These are phyloP conservation scores for Dasypolia templi DNA, from an alignment of 2,888 invertebrate species.

Conservation along the genomic window DNA sequence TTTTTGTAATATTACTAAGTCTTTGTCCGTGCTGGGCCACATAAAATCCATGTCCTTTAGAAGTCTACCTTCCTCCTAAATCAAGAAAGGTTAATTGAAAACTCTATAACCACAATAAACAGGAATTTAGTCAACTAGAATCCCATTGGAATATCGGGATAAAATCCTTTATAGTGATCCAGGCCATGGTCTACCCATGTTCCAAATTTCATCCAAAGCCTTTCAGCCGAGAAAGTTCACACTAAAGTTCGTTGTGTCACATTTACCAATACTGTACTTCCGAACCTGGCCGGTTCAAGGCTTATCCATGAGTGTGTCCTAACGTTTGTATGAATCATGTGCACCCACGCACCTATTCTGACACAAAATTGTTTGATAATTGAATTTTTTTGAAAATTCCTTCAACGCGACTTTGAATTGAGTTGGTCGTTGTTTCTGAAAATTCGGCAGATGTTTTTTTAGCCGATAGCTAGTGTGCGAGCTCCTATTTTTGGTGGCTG, in stretches of 20 bases:
- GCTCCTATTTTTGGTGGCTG: background rate
- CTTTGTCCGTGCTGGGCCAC: no score
- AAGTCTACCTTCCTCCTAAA: conserved; percentile 9
- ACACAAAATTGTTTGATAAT: conserved; percentile 28
- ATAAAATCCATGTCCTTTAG: no score
- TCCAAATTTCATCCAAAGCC: no score
- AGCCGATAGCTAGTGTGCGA: background rate
- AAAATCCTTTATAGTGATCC: no score
- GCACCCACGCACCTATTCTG: conserved; percentile 46
- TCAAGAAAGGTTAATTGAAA: conserved; percentile 15
- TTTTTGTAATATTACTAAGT: no score
- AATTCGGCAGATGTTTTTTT: background rate
- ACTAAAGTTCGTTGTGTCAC: background rate
- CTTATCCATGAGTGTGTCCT: conserved; percentile 36
- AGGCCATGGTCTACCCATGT: no score
- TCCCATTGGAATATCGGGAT: no score
- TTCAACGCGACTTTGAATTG: conserved; percentile 17
- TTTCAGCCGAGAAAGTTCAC: no score
- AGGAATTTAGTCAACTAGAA: background rate
- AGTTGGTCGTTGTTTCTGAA: conserved; percentile 9
- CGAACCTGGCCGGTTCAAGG: background rate
- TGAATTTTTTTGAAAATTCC: conserved; percentile 21
- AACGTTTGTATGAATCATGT: conserved; percentile 27
- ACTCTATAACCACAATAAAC: conserved; percentile 6
- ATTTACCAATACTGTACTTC: background rate